phyloP scores from a whole-genome alignment of 2,888 invertebrate species.

The Lordiphosa fenestrarum region DNA sequence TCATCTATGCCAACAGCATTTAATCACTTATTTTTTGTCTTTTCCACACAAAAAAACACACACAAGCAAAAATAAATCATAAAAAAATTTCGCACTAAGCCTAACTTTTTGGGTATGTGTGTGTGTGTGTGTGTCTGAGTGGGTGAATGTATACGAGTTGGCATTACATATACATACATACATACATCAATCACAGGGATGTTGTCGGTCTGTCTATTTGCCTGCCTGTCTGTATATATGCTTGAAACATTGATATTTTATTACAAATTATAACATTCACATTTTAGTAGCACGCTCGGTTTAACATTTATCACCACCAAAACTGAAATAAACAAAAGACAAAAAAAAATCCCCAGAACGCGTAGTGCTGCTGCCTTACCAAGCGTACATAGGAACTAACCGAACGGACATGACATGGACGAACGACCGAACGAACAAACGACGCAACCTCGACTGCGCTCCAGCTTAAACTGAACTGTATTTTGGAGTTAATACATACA shows the following conservation, averaged over 20 bases:
- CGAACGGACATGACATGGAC: constrained; percentile 48
- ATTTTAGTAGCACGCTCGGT: constrained; percentile 17
- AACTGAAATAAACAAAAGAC: constrained; percentile 19
- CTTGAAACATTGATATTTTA: constrained; percentile 20
- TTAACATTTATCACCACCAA: constrained; percentile 20
- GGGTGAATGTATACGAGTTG: constrained; percentile 26
- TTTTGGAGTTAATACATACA: constrained; percentile 67
- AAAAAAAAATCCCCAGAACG: constrained; percentile 50
- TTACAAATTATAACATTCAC: constrained; percentile 12
- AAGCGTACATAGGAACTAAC: constrained; percentile 62
- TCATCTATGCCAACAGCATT: constrained; percentile 26
- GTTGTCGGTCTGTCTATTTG: constrained; percentile 5
- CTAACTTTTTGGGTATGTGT: constrained; percentile 17
- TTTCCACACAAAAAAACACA: constrained; percentile 10
- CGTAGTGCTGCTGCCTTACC: constrained; percentile 49
- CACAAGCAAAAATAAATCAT: constrained; percentile 12
- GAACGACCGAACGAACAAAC: constrained; percentile 62
- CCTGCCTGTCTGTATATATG: constrained; percentile 7
- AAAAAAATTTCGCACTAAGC: constrained; percentile 37
- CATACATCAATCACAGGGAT: constrained; percentile 7
- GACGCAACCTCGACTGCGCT: constrained; percentile 72
- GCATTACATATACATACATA: constrained; percentile 24
- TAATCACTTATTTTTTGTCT: constrained; percentile 37
- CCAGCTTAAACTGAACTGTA: constrained; percentile 72
- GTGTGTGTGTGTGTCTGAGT: constrained; percentile 11